Evolutionary conservation across 2,113 vertebrate genomes (phyloP).

Genomic region (Capreolus pygargus): DNA sequence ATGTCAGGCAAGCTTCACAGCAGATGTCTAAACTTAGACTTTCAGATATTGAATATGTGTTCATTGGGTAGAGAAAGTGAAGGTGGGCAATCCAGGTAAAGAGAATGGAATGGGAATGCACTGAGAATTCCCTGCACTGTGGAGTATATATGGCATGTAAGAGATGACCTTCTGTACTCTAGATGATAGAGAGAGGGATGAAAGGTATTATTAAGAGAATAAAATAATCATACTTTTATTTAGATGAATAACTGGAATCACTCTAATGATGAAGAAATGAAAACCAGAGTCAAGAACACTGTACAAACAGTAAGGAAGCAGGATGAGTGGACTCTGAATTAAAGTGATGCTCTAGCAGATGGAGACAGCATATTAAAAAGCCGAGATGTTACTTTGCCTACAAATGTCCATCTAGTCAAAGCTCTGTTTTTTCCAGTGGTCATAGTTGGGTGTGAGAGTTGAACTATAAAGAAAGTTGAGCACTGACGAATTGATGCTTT

Average conservation of each 20-base stretch:
- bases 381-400: neutral
- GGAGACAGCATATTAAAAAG: neutral
- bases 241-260: neutral
- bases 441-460: neutral
- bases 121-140: neutral
- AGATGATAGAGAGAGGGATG: neutral
- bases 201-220: neutral
- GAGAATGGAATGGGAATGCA: neutral
- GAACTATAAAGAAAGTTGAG: neutral
- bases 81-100: neutral
- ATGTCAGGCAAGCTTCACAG: neutral
- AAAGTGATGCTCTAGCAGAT: neutral
- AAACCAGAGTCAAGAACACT: neutral
- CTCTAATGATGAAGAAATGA: neutral
- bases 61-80: neutral
- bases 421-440: neutral
- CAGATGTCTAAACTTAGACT: neutral
- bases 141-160: neutral
- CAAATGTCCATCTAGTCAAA: neutral
- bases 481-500: neutral
- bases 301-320: neutral
- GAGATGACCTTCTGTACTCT: neutral
- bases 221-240: neutral
- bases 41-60: neutral
- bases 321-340: neutral